phyloP scores from a whole-genome alignment of 2,797 vertebrate species.

The Yasuhikotakia modesta region DNA sequence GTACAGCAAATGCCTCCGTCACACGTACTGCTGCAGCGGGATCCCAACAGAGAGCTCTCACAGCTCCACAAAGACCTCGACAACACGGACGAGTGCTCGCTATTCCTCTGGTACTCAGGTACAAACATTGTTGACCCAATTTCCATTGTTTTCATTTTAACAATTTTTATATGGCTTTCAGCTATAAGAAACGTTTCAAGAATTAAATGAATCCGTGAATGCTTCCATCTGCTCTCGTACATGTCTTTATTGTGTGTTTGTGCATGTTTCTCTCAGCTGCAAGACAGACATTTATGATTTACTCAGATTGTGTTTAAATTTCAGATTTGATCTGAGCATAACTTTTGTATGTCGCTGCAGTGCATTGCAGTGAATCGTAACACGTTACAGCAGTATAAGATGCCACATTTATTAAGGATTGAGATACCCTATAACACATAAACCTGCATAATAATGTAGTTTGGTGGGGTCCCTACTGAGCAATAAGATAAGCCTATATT shows the following conservation, averaged over 20 bases:
- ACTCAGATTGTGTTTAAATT: background rate
- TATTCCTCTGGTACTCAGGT: slow-evolving; percentile 99
- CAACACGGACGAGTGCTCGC: slow-evolving; percentile 92
- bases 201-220: slow-evolving; percentile 20
- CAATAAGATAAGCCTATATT: no score
- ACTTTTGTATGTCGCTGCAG: background rate
- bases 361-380: background rate
- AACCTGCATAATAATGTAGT: background rate
- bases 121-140: slow-evolving; percentile 61
- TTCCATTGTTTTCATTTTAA: slow-evolving; percentile 41
- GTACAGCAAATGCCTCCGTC: slow-evolving; percentile 96
- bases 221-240: slow-evolving; percentile 4
- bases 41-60: slow-evolving; percentile 94
- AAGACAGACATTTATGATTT: slow-evolving; percentile 66
- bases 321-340: background rate
- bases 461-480: background rate
- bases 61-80: slow-evolving; percentile 92
- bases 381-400: background rate
- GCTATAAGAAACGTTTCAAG: slow-evolving; percentile 30
- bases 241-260: background rate
- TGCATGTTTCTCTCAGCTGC: slow-evolving; percentile 57
- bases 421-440: background rate
- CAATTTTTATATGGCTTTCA: slow-evolving; percentile 10
- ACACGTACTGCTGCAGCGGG: slow-evolving; percentile 93
- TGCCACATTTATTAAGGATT: background rate